These are phyloP conservation scores for Oceanites oceanicus DNA, from an alignment of 2,113 vertebrate genomes.

Conservation along the genomic window DNA sequence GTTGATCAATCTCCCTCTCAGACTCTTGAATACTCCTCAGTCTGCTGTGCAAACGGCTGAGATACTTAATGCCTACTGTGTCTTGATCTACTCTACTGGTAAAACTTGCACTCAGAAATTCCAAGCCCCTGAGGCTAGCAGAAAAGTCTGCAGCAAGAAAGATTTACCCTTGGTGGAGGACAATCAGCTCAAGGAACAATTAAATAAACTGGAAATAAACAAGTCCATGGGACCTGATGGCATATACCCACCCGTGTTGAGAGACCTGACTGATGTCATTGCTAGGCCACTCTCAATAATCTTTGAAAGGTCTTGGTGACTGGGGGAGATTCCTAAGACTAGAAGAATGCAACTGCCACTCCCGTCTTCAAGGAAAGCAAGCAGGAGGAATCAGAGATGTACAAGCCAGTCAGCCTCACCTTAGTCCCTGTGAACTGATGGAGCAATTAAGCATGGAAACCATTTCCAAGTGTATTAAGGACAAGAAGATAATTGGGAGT, in stretches of 20 bases:
- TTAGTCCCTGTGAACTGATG: too few species aligned
- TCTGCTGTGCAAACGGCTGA: neutral
- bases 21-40: neutral
- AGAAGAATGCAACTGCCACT: neutral
- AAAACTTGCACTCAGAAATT: neutral
- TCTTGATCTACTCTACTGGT: neutral
- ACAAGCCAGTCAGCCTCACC: neutral
- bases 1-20: neutral
- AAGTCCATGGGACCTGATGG: neutral
- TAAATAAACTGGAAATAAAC: neutral
- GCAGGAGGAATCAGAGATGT: neutral
- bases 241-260: neutral
- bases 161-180: neutral
- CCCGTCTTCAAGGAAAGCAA: neutral
- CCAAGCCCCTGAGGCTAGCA: too few species aligned
- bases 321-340: neutral
- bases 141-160: neutral
- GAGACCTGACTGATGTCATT: fast-evolving
- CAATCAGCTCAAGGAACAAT: neutral
- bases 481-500: neutral
- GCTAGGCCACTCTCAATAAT: neutral
- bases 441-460: neutral
- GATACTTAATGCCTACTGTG: neutral
- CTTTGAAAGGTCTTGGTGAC: neutral
- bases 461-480: neutral